Evolutionary conservation across 2,888 invertebrate species (phyloP), one percentile per base, ranked within the genome.

Genomic region (Torymus auratus): DNA sequence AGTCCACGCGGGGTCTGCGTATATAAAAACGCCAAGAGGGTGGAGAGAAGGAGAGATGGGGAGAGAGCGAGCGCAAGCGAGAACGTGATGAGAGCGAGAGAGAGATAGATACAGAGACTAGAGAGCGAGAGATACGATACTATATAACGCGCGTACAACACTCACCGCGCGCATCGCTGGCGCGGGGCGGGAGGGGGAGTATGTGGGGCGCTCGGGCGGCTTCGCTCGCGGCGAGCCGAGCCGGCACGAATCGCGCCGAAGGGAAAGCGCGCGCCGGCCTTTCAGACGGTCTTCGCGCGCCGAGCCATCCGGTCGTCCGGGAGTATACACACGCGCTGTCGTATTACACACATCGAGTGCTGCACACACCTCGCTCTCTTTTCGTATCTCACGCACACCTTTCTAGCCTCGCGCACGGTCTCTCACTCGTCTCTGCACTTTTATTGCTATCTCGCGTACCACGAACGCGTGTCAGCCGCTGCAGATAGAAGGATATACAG

Each of bases 271-370:
- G 78, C 78, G 73, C 71, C 67, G 69, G 72, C 80, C 23, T 41
- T 15, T 53, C 81, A 83, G 83, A 83, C 80, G 83, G 83, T 81
- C 78, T 83, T 76, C 23, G 81, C 75, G 83, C 81, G 83, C 70
- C 83, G 83, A 83, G 81, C 75, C 53, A 76, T 52, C 69, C 78
- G 83, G 83, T 80, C 15, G 78, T 74, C 10, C 62, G 20, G 56
- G 64, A 55, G 41, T 41, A 55, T 12, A 3, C 15, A 17, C 50
- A n/a, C 17, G 20, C 52, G 17, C 50, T 52, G 17, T 50, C 28
- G 52, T 50, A 52, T 12, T n/a, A 60, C 7, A 41, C 41, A 7
- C 41, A 41, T 41, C 41, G 41, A 41, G 41, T 41, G 41, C 41
- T 41, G 72, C 15, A 13, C 20, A 23, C 23, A 28, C 41, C 41